Evolutionary conservation across 2,113 vertebrate genomes (phyloP), one percentile per base, ranked within the genome.

Genomic region (Rutilus rutilus): DNA sequence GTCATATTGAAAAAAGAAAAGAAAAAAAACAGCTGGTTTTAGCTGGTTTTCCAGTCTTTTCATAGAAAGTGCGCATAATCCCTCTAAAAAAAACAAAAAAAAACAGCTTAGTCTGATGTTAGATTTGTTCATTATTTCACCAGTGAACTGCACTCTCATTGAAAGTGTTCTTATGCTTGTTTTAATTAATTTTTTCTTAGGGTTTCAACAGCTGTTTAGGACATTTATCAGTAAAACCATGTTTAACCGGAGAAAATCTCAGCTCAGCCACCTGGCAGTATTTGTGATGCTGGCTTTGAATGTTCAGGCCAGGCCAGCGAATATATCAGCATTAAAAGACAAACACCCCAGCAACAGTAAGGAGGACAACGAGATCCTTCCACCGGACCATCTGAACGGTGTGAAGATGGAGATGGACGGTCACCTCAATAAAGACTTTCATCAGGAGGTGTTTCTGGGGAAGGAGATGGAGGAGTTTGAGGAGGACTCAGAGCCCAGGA

Each of bases 371-470:
- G 98, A 99, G 92, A 96, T 99, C 65, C 89, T 98, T 59, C 98
- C 98, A 6, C 97, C 96, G 0, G 97, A 98, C 82, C 98, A 99
- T 92, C 92, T 99, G 89, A 98, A 98, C 0, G 98, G 97, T 0
- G 89, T 99, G 76, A 98, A 98, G 83, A 89, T 99, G 94, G 98
- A 99, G 91, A 94, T 96, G 95, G 98, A 99, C 0, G 98, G 98
- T 0, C 97, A 97, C 59, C 96, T 99, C 2, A 99, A 99, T 91
- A 97, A 95, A 86, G 98, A 97, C 42, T 99, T 99, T 86, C 97
- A 98, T 60, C 97, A 99, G 86, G 98, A 99, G 84, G 97, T 99
- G 57, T 99, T 99, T 87, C 94, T 99, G 62, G 98, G 98, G 0
- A 97, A 96, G 65, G 97, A 98, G 8, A 94, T 96, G 76, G 97